phyloP scores from a whole-genome alignment of 2,113 vertebrate genomes.

The Tragelaphus scriptus region DNA sequence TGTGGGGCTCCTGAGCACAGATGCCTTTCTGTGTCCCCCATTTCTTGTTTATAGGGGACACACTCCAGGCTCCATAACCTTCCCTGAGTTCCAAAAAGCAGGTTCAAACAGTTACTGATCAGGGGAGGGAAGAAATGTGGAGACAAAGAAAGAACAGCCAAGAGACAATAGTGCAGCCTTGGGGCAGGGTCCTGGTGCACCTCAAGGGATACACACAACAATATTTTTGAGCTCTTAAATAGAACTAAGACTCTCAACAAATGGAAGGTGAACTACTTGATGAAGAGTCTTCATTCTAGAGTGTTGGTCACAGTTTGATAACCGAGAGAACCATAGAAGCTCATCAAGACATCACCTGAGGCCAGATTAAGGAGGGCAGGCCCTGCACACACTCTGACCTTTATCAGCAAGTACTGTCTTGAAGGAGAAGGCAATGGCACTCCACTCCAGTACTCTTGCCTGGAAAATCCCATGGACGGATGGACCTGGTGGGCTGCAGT shows the following conservation, averaged over 20 bases:
- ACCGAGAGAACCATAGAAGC: background rate
- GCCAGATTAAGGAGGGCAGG: background rate
- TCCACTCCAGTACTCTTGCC: too few species aligned
- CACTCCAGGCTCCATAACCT: background rate
- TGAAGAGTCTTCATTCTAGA: background rate
- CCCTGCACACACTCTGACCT: background rate
- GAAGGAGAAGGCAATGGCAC: background rate
- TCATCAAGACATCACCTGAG: background rate
- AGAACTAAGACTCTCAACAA: background rate
- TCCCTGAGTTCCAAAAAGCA: background rate
- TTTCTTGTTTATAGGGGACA: background rate
- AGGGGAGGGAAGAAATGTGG: background rate
- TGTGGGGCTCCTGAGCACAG: background rate
- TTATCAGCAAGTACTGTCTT: background rate
- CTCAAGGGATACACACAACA: background rate
- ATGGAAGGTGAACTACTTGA: background rate
- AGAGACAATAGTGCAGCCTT: background rate
- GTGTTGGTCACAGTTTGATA: background rate
- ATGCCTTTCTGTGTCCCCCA: background rate
- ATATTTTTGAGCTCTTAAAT: background rate
- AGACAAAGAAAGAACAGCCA: background rate
- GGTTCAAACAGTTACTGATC: background rate
- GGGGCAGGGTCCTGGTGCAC: background rate
- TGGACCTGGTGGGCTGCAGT: too few species aligned
- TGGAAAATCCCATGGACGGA: too few species aligned